Percentiles rank a stretch among this genome's conserved stretches.
phyloP scores from a whole-genome alignment of 1,140 invertebrate genomes.

The Schmidtea mediterranea region DNA sequence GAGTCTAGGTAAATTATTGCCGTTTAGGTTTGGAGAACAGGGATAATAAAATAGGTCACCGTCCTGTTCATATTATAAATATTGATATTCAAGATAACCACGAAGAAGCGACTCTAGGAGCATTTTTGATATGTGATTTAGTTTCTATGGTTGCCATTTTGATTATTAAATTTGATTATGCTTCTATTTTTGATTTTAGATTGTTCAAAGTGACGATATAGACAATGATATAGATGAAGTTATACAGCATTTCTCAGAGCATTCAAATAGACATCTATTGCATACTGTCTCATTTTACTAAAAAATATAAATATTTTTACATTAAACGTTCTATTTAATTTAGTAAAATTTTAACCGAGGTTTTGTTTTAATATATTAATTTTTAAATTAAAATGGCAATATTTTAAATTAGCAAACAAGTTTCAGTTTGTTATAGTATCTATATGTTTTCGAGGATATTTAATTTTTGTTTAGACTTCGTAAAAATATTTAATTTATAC shows the following conservation, averaged over 20 bases:
- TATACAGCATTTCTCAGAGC: conserved; percentile 70
- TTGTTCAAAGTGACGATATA: conserved; percentile 62
- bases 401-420: no score
- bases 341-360: no score
- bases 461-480: no score
- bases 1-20: background rate
- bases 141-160: conserved; percentile 41
- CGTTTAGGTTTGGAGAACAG: conserved; percentile 16
- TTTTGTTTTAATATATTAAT: no score
- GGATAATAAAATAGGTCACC: conserved; percentile 13
- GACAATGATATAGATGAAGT: conserved; percentile 95
- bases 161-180: background rate
- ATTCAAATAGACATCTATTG: conserved; percentile 53
- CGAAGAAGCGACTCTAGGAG: conserved; percentile 94
- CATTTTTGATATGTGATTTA: conserved; percentile 85
- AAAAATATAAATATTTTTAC: no score
- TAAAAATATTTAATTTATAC: no score
- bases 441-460: no score
- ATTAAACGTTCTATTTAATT: no score
- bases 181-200: conserved; percentile 32
- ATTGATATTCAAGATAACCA: conserved; percentile 98
- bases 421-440: no score
- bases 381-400: no score
- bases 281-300: conserved; percentile 71
- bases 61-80: conserved; percentile 58